A percentile compares a stretch with the other conserved stretches of the same genome.
These are phyloP conservation scores for Myotis findleyi DNA, from an alignment of 2,797 vertebrate species.

Conservation along the genomic window DNA sequence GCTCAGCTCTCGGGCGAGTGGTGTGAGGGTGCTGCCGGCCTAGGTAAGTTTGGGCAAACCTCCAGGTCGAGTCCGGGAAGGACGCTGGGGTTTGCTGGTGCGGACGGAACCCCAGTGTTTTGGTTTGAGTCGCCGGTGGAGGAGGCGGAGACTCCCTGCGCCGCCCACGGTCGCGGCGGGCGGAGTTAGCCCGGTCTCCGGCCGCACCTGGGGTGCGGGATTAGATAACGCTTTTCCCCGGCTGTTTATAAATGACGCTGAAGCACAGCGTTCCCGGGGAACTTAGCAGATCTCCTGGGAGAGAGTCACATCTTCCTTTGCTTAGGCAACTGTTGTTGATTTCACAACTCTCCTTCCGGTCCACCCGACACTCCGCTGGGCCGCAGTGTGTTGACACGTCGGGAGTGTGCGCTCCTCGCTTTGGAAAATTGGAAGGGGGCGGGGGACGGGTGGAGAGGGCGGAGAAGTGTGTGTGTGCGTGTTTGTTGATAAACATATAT, in stretches of 20 bases:
- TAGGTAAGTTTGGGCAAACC: not conserved
- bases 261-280: not conserved
- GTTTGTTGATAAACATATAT: not conserved
- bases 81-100: not conserved
- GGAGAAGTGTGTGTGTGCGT: not conserved
- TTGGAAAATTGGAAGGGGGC: not conserved
- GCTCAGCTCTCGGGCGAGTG: not conserved
- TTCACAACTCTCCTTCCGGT: not conserved
- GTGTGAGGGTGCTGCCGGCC: not conserved
- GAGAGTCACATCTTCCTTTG: not conserved
- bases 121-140: not conserved
- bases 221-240: no score
- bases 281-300: not conserved
- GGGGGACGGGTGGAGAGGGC: no score
- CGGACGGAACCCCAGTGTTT: slow-evolving; percentile 58
- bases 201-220: not conserved
- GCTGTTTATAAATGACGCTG: not conserved
- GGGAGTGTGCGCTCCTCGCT: not conserved
- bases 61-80: not conserved
- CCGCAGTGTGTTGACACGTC: not conserved
- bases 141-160: slow-evolving; percentile 56
- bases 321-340: not conserved
- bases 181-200: fast-evolving
- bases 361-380: not conserved
- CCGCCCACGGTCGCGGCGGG: not conserved